phyloP scores from a whole-genome alignment of 2,888 invertebrate species.

The Trichopria drosophilae region DNA sequence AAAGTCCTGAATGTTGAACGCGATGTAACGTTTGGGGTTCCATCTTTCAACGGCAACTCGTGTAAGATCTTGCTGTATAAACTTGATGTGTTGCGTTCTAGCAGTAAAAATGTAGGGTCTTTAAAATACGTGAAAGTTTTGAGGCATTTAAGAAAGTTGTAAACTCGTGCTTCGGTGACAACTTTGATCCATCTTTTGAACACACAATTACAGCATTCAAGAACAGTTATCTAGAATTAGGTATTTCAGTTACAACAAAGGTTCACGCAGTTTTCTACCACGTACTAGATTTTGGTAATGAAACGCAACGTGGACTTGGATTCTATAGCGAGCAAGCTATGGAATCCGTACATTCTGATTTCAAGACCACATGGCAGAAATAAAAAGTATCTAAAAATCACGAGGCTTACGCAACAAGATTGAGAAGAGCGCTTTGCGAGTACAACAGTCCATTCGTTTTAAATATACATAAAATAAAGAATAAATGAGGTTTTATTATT shows the following conservation, averaged over 20 bases:
- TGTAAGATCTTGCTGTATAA: not conserved
- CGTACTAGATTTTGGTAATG: not conserved
- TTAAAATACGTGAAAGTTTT: slow-evolving; percentile 2
- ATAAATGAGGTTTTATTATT: no score
- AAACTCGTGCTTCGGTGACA: not conserved
- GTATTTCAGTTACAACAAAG: slow-evolving; percentile 4
- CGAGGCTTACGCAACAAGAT: no score
- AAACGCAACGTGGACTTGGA: not conserved
- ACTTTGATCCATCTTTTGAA: slow-evolving; percentile 4
- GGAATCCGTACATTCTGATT: slow-evolving; percentile 7
- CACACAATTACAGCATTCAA: slow-evolving; percentile 1
- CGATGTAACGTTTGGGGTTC: slow-evolving; percentile 3
- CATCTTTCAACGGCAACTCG: slow-evolving; percentile 12
- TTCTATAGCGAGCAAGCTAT: slow-evolving; percentile 12
- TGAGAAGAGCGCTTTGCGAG: no score
- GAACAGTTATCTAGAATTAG: not conserved
- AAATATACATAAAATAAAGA: no score
- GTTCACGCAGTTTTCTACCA: slow-evolving; percentile 8
- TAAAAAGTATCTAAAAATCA: slow-evolving; percentile 6
- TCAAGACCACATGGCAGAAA: not conserved
- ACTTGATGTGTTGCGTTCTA: slow-evolving; percentile 2
- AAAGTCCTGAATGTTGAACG: slow-evolving; percentile 9
- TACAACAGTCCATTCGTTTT: no score
- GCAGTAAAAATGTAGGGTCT: not conserved
- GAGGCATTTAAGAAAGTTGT: slow-evolving; percentile 5